Conservation (phyloP, 2,797 vertebrate genomes). For the Sus cebifrons region DNA sequence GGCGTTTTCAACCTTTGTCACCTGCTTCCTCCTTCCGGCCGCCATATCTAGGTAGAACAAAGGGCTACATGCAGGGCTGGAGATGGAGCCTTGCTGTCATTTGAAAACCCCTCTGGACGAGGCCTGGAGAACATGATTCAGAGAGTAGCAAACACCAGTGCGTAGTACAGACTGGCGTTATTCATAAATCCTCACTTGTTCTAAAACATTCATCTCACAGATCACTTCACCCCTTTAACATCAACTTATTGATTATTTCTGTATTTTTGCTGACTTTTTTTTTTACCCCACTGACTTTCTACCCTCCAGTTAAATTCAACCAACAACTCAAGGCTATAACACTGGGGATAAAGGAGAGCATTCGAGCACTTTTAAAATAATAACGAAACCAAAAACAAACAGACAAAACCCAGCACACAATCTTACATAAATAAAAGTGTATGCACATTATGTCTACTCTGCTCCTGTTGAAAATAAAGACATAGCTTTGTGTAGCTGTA, state of each 20-base stretch:
- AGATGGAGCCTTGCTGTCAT: background rate
- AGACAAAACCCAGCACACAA: background rate
- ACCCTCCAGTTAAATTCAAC: background rate
- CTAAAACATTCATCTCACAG: background rate
- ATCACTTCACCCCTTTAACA: background rate
- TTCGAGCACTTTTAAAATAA: background rate
- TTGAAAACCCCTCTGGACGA: background rate
- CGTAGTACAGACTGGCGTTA: background rate
- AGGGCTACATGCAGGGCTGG: background rate
- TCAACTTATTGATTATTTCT: constrained; percentile 19
- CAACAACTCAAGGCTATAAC: background rate
- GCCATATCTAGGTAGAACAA: background rate
- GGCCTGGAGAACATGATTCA: background rate
- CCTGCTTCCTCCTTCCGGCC: background rate
- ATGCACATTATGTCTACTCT: background rate
- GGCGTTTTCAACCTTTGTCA: background rate
- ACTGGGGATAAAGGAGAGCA: background rate
- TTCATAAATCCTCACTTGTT: background rate
- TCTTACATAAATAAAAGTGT: background rate
- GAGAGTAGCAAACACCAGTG: background rate
- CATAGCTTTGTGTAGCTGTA: background rate
- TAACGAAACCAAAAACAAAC: constrained; percentile 3
- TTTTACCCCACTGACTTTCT: background rate
- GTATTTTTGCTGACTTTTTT: background rate
- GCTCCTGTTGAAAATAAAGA: background rate